Evolutionary conservation across 2,888 invertebrate species (phyloP).

Genomic region (Hipparchia sbordonii): DNA sequence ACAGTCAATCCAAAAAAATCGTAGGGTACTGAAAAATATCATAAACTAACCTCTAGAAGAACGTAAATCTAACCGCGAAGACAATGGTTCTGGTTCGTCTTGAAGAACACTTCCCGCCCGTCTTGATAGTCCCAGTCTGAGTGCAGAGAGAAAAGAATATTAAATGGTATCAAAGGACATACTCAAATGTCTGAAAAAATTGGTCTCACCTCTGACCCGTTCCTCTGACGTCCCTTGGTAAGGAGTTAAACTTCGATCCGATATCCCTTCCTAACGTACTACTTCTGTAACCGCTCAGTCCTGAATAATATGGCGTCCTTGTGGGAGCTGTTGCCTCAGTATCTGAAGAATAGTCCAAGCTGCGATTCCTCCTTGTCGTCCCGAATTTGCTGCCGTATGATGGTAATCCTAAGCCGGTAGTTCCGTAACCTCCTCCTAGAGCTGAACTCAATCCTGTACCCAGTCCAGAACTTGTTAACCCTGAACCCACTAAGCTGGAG

Average conservation of each 20-base stretch:
- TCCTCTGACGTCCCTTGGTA: slow-evolving; percentile 87
- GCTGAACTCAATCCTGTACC: slow-evolving; percentile 68
- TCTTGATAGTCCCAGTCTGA: slow-evolving; percentile 69
- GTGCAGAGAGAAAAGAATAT: not conserved
- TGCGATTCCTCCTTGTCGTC: slow-evolving; percentile 88
- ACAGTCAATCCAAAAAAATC: not conserved
- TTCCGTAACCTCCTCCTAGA: slow-evolving; percentile 69
- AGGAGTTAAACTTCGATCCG: slow-evolving; percentile 87
- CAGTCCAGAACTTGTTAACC: slow-evolving; percentile 67
- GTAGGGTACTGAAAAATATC: not conserved
- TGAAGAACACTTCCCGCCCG: slow-evolving; percentile 75
- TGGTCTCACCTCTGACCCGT: slow-evolving; percentile 78
- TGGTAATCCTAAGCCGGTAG: slow-evolving; percentile 68
- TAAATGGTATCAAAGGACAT: not conserved
- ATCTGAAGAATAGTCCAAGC: slow-evolving; percentile 96
- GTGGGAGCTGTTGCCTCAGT: slow-evolving; percentile 96
- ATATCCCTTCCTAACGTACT: slow-evolving; percentile 83
- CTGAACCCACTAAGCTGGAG: slow-evolving; percentile 71
- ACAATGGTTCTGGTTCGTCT: slow-evolving; percentile 76
- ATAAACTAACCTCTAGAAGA: slow-evolving; percentile 73
- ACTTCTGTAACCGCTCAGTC: slow-evolving; percentile 75
- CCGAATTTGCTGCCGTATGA: slow-evolving; percentile 81
- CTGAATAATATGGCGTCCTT: slow-evolving; percentile 88
- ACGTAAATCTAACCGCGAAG: slow-evolving; percentile 76
- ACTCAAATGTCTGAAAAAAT: slow-evolving; percentile 11